Evolutionary conservation across 2,888 invertebrate species (phyloP), one percentile per base, ranked within the genome.

Genomic region (Drosophila meridionalis): DNA sequence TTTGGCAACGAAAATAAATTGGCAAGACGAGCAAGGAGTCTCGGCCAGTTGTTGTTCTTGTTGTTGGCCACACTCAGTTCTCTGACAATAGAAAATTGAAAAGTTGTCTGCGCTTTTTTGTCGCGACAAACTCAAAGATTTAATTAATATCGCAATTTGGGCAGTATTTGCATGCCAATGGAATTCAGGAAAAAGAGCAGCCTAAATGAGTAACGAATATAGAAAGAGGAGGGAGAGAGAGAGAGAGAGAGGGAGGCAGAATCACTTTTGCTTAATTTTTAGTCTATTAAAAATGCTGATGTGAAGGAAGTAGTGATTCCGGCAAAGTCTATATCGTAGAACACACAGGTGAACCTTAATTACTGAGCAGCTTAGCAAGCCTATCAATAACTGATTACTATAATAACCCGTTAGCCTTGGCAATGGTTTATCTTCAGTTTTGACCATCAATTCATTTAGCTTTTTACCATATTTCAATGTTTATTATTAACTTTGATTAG

Each of bases 1-100:
- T 67, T 71, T 71, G 67, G 63, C 76, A 71, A 80, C 76, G 77
- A 68, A 80, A 76, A 71, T 68, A 80, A 80, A 80, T 80, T 78
- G 63, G 63, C 57, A 26, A 50, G 48, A 60, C 68, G 47, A 77
- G 28, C 48, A 8, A 48, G 48, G n/a, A 48, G 8, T 48, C 7
- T 30, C 14, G 30, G 9, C 11, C 11, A 34, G 14, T 9, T 20
- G 48, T 30, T 48, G 30, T 20, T 20, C 20, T 20, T 20, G 20
- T 20, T 20, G 20, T 20, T 20, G 43, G 28, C 34, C 28, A n/a
- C 40, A 36, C 12, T 42, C 32, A 30, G 2, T 48, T 30, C 53
- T 43, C 59, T 68, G 48, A 75, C 48, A 55, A 57, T 9, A n/a
- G 57, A 26, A 70, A 80, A 80, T 66, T 80, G 70, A 76, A 76